Evolutionary conservation across 2,888 invertebrate species (phyloP).

Genomic region (Monochamus alternatus): DNA sequence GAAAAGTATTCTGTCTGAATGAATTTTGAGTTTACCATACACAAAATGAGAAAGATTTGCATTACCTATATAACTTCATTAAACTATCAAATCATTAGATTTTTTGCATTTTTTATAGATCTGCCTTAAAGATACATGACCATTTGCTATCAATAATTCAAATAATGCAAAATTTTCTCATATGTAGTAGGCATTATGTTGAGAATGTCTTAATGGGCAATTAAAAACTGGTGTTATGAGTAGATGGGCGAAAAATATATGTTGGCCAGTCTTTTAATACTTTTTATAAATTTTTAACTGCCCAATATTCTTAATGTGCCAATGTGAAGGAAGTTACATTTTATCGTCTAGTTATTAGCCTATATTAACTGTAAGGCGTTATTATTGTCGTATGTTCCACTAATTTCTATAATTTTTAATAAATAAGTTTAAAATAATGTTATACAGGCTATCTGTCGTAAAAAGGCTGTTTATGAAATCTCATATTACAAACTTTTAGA

Average conservation of each 20-base stretch:
- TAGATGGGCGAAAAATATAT: slow-evolving; percentile 50
- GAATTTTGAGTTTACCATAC: too few species aligned
- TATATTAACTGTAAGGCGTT: slow-evolving; percentile 61
- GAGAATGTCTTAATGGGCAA: neutral
- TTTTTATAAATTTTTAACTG: slow-evolving; percentile 11
- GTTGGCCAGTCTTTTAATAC: slow-evolving; percentile 46
- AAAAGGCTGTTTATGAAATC: neutral
- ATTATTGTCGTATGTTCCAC: slow-evolving; percentile 68
- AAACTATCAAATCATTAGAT: too few species aligned
- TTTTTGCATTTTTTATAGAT: too few species aligned
- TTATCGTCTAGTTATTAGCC: slow-evolving; percentile 33
- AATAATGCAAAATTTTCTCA: slow-evolving; percentile 5
- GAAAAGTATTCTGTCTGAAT: too few species aligned
- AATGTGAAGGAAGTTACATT: slow-evolving; percentile 19
- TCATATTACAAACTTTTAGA: neutral
- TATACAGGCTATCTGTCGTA: neutral
- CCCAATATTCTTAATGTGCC: neutral
- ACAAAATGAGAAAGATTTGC: too few species aligned
- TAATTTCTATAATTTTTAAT: slow-evolving; percentile 49
- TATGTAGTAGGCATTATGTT: neutral
- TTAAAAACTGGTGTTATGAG: slow-evolving; percentile 3
- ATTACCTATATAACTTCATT: too few species aligned
- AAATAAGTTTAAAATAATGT: neutral
- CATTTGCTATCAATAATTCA: too few species aligned
- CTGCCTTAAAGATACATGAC: too few species aligned